Base-by-base conservation (phyloP, 2,797 vertebrate species). In the Enteromius thamalakanensis region DNA sequence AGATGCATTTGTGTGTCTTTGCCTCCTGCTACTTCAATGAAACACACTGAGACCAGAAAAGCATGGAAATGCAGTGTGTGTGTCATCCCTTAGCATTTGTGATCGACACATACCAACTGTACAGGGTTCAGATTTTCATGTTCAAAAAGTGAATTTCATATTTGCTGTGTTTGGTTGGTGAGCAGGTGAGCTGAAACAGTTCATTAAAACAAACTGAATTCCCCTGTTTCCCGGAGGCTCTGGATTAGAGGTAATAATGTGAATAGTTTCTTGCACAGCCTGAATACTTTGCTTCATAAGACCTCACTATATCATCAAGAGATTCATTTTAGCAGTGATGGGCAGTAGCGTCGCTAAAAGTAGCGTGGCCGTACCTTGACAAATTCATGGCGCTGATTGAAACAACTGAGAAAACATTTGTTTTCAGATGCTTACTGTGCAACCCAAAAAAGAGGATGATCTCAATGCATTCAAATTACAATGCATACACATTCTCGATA, bases 1-100 rank as follows among this genome's bases (percentile, higher is more conserved):
- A 40, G 80, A 76, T 72, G 53, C n/a, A 82, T 82, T 75, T 74
- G 58, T 55, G 47, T 69, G 72, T 76, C 34, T 68, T 58, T 68
- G 81, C 64, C 72, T 82, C 81, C 45, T 40, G 34, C 47, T 10
- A 42, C 3, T 53, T 69, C 34, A 69, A 72, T 68, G 34, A 76
- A 45, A 55, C 42, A n/a, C 32, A 29, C 45, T 6, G 64, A 51
- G 26, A 32, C 40, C 12, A 45, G 69, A 14, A 51, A n/a, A 23
- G 32, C 32, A 9, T 32, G 34, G 7, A 49, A 23, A 58, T 40
- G 47, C 47, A n/a, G 42, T 19, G 5, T 55, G 23, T 62, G 64
- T 37, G 64, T 34, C 32, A 8, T 68, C 34, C 19, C 37, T 37
- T 9, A 37, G 37, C 3, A 0, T 40, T 67, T 67, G 17, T 21